Conservation (phyloP, 2,888 invertebrate species). For the Bruchidius siliquastri region DNA sequence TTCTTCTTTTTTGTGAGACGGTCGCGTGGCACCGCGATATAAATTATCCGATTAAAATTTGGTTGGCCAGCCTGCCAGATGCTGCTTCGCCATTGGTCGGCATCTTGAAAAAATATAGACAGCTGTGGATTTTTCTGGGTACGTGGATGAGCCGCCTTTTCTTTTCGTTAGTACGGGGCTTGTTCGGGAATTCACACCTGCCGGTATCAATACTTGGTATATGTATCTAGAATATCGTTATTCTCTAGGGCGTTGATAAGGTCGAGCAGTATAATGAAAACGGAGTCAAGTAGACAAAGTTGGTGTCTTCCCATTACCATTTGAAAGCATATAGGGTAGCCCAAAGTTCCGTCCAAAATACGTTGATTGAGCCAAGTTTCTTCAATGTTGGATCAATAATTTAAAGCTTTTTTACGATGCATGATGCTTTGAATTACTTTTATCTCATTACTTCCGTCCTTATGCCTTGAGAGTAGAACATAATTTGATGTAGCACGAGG, state of each 20-base stretch:
- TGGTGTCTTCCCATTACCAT: no score
- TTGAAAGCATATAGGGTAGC: no score
- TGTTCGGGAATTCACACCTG: background rate
- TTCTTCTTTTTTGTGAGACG: constrained; percentile 27
- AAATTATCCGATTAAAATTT: constrained; percentile 35
- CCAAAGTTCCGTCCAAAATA: no score
- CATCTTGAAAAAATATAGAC: constrained; percentile 1
- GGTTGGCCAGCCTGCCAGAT: constrained; percentile 30
- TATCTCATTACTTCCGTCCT: no score
- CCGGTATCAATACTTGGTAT: background rate
- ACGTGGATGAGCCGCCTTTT: background rate
- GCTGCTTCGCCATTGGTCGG: constrained; percentile 10
- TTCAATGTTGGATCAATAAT: no score
- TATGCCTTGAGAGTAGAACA: no score
- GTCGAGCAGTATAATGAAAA: no score
- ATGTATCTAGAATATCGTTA: background rate
- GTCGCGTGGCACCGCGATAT: constrained; percentile 35
- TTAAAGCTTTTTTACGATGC: no score
- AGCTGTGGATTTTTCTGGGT: constrained; percentile 3
- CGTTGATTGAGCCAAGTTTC: no score
- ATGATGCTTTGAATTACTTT: no score
- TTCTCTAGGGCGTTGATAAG: background rate
- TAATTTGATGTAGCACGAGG: no score
- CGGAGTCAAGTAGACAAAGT: no score
- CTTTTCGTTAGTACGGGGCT: background rate